These are phyloP conservation scores for Caenorhabditis panamensis DNA, from an alignment of 2,888 invertebrate genomes.

Conservation along the genomic window DNA sequence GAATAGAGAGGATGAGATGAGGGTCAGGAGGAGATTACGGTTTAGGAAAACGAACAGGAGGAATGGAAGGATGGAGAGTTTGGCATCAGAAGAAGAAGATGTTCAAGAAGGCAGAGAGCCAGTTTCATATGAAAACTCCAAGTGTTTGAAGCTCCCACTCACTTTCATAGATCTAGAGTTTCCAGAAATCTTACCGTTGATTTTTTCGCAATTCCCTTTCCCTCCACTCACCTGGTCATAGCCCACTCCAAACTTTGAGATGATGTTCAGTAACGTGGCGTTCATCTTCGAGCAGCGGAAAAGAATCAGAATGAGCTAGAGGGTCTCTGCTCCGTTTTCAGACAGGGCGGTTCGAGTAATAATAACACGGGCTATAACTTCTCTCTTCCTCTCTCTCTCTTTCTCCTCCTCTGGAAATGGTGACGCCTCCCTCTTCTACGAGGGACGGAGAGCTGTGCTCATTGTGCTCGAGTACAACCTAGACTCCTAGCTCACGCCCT, in stretches of 20 bases:
- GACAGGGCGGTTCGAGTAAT: conserved; percentile 9
- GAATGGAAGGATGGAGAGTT: too few relatives aligned
- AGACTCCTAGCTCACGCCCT: conserved; percentile 40
- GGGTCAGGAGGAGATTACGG: not conserved
- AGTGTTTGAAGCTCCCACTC: too few relatives aligned
- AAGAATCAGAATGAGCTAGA: not conserved
- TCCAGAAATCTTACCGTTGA: too few relatives aligned
- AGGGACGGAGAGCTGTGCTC: conserved; percentile 33
- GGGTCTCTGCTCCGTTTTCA: not conserved
- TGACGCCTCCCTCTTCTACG: conserved; percentile 38
- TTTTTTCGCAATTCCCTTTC: not conserved
- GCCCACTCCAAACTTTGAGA: conserved; percentile 18
- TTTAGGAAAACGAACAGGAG: not conserved
- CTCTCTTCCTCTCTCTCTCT: conserved; percentile 26
- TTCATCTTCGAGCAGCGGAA: conserved; percentile 27
- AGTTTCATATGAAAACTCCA: too few relatives aligned
- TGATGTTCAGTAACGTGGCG: conserved; percentile 28
- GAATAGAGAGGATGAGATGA: too few relatives aligned
- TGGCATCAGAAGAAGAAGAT: too few relatives aligned
- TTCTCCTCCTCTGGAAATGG: conserved; percentile 29
- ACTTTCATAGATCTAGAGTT: too few relatives aligned
- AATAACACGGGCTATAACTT: conserved; percentile 26
- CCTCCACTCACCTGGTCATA: not conserved
- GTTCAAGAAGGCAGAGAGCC: too few relatives aligned
- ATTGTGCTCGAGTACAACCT: conserved; percentile 53